phyloP scores from a whole-genome alignment of 2,797 vertebrate genomes.

The Benthosema pterotum region DNA sequence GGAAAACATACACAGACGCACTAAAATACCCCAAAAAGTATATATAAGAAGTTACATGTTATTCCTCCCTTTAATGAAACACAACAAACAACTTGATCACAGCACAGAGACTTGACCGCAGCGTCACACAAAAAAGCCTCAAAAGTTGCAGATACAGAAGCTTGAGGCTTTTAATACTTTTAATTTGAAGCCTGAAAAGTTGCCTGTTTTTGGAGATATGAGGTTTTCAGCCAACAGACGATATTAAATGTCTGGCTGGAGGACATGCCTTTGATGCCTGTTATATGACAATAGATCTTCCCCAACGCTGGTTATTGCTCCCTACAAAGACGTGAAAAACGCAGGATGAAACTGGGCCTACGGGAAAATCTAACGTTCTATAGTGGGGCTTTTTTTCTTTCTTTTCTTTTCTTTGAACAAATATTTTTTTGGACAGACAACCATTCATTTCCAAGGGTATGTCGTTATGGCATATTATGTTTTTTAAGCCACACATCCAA shows the following conservation, averaged over 20 bases:
- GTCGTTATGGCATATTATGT: neutral
- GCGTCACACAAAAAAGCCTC: too few species aligned
- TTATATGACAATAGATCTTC: conserved; percentile 35
- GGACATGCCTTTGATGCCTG: conserved; percentile 26
- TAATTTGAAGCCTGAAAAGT: neutral
- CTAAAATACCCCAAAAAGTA: too few species aligned
- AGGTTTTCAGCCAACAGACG: too few species aligned
- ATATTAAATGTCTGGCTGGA: conserved; percentile 36
- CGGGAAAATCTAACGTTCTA: neutral
- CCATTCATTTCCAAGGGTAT: neutral
- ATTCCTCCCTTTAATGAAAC: too few species aligned
- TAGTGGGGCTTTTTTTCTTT: neutral
- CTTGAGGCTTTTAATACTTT: too few species aligned
- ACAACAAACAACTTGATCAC: too few species aligned
- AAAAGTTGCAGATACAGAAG: neutral
- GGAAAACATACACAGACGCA: too few species aligned
- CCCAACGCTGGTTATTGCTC: conserved; percentile 41
- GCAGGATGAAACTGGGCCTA: too few species aligned
- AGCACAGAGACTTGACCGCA: too few species aligned
- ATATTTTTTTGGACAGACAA: neutral
- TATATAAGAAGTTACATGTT: too few species aligned
- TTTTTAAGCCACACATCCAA: too few species aligned
- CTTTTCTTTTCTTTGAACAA: neutral
- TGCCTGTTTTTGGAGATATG: neutral
- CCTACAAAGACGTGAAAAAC: conserved; percentile 6